These are phyloP conservation scores for Drosophila sp. DNA, from an alignment of 1,140 invertebrate species.

Conservation along the genomic window DNA sequence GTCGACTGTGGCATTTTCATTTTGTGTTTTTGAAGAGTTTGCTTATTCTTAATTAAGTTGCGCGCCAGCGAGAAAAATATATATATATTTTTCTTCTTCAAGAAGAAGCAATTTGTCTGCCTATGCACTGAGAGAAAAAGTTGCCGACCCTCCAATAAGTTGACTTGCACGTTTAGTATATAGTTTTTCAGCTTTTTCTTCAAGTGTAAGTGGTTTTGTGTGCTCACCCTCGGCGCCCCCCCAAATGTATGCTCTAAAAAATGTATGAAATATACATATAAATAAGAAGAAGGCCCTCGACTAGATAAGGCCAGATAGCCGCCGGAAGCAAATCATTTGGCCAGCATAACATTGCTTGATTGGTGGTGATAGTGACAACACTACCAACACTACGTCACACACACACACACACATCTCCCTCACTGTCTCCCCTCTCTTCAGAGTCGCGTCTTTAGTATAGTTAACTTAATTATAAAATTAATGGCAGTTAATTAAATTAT, in stretches of 20 bases:
- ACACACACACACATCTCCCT: background rate
- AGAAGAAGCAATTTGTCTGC: conserved; percentile 14
- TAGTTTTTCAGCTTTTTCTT: background rate
- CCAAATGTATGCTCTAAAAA: conserved; percentile 27
- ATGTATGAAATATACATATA: conserved; percentile 35
- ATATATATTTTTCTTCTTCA: conserved; percentile 28
- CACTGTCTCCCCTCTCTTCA: background rate
- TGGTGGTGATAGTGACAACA: conserved; percentile 9
- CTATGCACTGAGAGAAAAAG: conserved; percentile 17
- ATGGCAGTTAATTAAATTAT: conserved; percentile 61
- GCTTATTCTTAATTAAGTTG: conserved; percentile 76
- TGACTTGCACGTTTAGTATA: background rate
- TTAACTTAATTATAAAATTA: conserved; percentile 60
- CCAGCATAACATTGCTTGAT: conserved; percentile 30
- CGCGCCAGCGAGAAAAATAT: conserved; percentile 25
- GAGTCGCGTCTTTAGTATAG: background rate
- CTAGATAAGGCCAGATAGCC: background rate
- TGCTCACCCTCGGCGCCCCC: background rate
- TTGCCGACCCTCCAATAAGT: too few relatives aligned
- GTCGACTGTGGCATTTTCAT: conserved; percentile 36
- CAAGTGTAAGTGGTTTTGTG: background rate
- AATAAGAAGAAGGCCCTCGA: background rate
- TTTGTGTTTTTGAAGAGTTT: conserved; percentile 51
- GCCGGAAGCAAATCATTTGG: conserved; percentile 13
- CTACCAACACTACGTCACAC: background rate